Evolutionary conservation across 2,113 vertebrate genomes (phyloP).

Genomic region (Picathartes gymnocephalus): DNA sequence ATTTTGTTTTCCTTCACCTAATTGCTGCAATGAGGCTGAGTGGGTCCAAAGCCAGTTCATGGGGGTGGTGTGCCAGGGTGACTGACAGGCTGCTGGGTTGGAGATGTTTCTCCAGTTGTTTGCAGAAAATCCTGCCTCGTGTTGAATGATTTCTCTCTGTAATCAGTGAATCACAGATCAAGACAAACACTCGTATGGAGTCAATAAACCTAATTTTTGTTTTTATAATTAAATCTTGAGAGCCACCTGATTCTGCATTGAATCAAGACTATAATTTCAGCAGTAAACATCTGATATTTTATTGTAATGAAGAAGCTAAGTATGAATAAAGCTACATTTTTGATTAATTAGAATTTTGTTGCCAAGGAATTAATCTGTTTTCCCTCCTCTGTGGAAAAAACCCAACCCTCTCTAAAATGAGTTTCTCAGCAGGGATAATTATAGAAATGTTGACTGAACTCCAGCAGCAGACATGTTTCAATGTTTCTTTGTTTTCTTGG

Average conservation of each 20-base stretch:
- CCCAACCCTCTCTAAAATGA: constrained; percentile 31
- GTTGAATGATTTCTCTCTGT: neutral
- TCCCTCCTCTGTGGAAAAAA: constrained; percentile 13
- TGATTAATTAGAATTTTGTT: constrained; percentile 74
- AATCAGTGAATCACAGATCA: constrained; percentile 23
- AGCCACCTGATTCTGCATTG: constrained; percentile 25
- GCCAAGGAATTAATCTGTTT: constrained; percentile 71
- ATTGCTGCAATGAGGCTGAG: neutral
- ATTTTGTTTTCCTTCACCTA: neutral
- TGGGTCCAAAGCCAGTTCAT: neutral
- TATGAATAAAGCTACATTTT: constrained; percentile 48
- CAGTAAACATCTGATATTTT: constrained; percentile 46
- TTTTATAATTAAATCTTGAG: constrained; percentile 47
- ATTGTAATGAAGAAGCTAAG: constrained; percentile 30
- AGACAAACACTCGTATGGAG: neutral
- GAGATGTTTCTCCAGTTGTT: neutral
- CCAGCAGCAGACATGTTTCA: constrained; percentile 34
- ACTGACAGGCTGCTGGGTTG: neutral
- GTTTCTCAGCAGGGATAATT: constrained; percentile 65
- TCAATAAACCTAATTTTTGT: constrained; percentile 43
- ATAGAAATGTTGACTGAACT: constrained; percentile 56
- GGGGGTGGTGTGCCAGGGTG: neutral
- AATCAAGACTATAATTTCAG: constrained; percentile 13
- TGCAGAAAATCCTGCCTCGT: neutral
- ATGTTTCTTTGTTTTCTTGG: neutral